Percentiles rank a stretch among this genome's conserved stretches.
phyloP scores from a whole-genome alignment of 2,797 vertebrate genomes.

The Lycodopsis pacificus region DNA sequence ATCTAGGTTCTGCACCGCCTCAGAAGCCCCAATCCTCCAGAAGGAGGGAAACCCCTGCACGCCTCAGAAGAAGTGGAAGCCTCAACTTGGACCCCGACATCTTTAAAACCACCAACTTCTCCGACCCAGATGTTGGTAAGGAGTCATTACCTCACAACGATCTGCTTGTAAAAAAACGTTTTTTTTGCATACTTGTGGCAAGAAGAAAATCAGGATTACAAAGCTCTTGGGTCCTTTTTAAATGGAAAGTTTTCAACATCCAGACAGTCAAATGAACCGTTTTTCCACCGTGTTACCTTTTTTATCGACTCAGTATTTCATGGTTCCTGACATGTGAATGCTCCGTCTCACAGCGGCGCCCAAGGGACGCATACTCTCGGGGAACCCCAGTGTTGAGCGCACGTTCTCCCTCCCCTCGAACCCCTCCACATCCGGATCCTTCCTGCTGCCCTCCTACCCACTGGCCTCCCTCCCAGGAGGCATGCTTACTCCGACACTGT shows the following conservation, averaged over 20 bases:
- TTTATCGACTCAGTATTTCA: not conserved
- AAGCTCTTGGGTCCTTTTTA: not conserved
- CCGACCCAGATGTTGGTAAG: conserved; percentile 77
- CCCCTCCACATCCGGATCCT: conserved; percentile 77
- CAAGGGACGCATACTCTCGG: conserved; percentile 81
- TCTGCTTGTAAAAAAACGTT: not conserved
- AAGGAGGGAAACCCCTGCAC: conserved; percentile 76
- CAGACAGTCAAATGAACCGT: not conserved
- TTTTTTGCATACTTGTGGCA: not conserved
- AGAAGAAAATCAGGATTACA: not conserved
- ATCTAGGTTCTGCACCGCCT: conserved; percentile 72
- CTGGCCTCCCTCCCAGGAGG: conserved; percentile 84
- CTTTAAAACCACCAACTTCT: conserved; percentile 77
- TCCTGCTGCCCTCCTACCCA: conserved; percentile 89
- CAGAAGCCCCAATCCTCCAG: conserved; percentile 80
- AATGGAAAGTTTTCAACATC: not conserved
- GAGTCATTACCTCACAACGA: not conserved
- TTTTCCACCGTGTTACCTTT: not conserved
- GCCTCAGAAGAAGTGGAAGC: conserved; percentile 85
- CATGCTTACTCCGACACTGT: conserved; percentile 77
- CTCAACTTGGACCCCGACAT: conserved; percentile 88
- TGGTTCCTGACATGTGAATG: conserved; percentile 32
- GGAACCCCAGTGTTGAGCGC: conserved; percentile 83
- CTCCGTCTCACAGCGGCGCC: conserved; percentile 66
- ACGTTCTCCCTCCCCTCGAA: conserved; percentile 78